Base-by-base conservation (phyloP, 1,140 invertebrate species). In the Tetramorium simillimum region DNA sequence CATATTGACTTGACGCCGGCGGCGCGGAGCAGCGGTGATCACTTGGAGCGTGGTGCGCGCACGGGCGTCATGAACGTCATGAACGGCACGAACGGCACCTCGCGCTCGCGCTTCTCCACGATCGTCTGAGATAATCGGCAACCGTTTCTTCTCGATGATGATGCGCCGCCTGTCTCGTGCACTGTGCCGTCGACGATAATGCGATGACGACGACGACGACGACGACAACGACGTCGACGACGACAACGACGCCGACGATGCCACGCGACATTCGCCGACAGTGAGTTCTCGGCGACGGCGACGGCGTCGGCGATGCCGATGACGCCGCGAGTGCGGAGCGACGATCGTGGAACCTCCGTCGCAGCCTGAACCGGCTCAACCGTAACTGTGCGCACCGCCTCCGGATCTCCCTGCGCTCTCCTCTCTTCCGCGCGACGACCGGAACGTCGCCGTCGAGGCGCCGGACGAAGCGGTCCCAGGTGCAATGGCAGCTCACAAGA, bases 1-100 rank as follows among this genome's bases (percentile, higher is more conserved):
- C 40, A 16, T 80, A 87, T 85, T 85, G 73, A 89, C 75, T 85
- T 85, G 73, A 89, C 75, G 84, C 85, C 87, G 88, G 73, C 75
- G 18, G 43, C 67, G 78, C 60, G 56, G 12, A 76, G 14, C 56
- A 16, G 16, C 6, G 72, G 56, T 40, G 28, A 37, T 46, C 60
- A n/a, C 12, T 75, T 28, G 43, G 46, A 80, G n/a, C 69, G 46
- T 76, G 46, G 46, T 76, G 49, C 21, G 16, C 12, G n/a, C 16
- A 18, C 33, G 43, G 43, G 43, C 46, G 49, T 78, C 69, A 81
- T 85, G 67, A 75, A n/a, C n/a, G n/a, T n/a, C n/a, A n/a, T n/a
- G n/a, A n/a, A n/a, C n/a, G n/a, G n/a, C n/a, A n/a, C n/a, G n/a
- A n/a, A 37, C 18, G 58, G 9, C 18, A 24, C 12, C 40, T 16